Percentiles rank a stretch among this genome's conserved stretches.
These are phyloP conservation scores for Chalcosyrphus nemorum DNA, from an alignment of 2,888 invertebrate species.

Conservation along the genomic window DNA sequence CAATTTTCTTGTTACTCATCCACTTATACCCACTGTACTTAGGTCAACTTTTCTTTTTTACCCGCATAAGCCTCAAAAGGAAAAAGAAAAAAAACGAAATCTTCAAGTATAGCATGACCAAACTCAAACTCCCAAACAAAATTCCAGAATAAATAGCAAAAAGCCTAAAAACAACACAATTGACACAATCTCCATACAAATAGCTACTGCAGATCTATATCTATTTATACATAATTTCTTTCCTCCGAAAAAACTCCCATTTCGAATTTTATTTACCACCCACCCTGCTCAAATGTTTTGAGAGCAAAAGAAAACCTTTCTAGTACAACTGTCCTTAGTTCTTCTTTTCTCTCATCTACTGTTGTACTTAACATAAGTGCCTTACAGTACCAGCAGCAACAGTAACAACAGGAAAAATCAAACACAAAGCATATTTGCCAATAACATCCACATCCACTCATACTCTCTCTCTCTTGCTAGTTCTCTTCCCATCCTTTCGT, in stretches of 20 bases:
- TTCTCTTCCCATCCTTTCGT: background rate
- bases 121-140: background rate
- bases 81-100: too few relatives aligned
- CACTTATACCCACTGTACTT: background rate
- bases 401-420: slow-evolving; percentile 32
- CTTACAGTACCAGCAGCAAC: slow-evolving; percentile 9
- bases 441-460: background rate
- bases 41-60: slow-evolving; percentile 29
- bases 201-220: slow-evolving; percentile 48
- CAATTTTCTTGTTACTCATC: background rate
- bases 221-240: slow-evolving; percentile 1
- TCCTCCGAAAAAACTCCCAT: background rate
- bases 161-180: background rate
- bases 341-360: slow-evolving; percentile 13
- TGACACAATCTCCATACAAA: slow-evolving; percentile 34
- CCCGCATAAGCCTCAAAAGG: background rate
- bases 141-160: background rate
- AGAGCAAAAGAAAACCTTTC: slow-evolving; percentile 27
- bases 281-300: background rate
- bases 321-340: slow-evolving; percentile 65
- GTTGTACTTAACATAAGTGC: slow-evolving; percentile 9
- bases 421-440: slow-evolving; percentile 33
- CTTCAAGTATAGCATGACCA: slow-evolving; percentile 9
- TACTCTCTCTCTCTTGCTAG: background rate
- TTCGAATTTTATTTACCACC: background rate